These are phyloP conservation scores for Lamellibrachia columna DNA, from an alignment of 2,888 invertebrate species.

Conservation along the genomic window DNA sequence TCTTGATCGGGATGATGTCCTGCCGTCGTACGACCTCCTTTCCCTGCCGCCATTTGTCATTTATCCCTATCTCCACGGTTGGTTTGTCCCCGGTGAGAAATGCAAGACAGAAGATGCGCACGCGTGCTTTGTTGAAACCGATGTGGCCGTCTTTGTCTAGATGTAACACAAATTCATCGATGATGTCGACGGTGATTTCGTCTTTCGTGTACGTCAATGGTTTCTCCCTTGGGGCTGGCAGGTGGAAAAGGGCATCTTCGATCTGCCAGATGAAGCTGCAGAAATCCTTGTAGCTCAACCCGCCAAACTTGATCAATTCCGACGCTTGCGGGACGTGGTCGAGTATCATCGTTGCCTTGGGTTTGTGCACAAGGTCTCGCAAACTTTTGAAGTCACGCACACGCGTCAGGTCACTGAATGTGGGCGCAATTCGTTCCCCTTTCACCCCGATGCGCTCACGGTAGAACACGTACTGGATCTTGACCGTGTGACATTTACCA, in stretches of 20 bases:
- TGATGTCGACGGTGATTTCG: conserved; percentile 63
- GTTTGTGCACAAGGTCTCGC: conserved; percentile 61
- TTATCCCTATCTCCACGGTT: conserved; percentile 94
- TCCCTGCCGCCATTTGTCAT: conserved; percentile 97
- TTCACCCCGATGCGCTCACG: conserved; percentile 89
- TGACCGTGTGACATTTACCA: conserved; percentile 98
- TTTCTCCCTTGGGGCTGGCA: conserved; percentile 59
- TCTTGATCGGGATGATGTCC: conserved; percentile 91
- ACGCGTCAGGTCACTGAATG: conserved; percentile 42
- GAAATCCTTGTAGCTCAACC: conserved; percentile 86
- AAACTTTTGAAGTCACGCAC: conserved; percentile 46
- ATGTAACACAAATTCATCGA: conserved; percentile 64
- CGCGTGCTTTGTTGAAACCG: conserved; percentile 82
- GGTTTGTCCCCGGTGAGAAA: conserved; percentile 91
- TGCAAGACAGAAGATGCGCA: conserved; percentile 93
- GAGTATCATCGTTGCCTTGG: conserved; percentile 70
- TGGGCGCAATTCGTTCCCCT: conserved; percentile 60
- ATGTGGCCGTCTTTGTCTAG: conserved; percentile 62
- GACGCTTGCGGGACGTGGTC: conserved; percentile 96
- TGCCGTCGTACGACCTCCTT: conserved; percentile 94
- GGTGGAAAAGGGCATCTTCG: conserved; percentile 82
- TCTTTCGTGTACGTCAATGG: conserved; percentile 64
- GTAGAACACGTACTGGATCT: conserved; percentile 96
- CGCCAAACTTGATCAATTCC: conserved; percentile 94
- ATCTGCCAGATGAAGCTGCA: conserved; percentile 89